phyloP scores from a whole-genome alignment of 2,113 vertebrate species.

The Cairina moschata region DNA sequence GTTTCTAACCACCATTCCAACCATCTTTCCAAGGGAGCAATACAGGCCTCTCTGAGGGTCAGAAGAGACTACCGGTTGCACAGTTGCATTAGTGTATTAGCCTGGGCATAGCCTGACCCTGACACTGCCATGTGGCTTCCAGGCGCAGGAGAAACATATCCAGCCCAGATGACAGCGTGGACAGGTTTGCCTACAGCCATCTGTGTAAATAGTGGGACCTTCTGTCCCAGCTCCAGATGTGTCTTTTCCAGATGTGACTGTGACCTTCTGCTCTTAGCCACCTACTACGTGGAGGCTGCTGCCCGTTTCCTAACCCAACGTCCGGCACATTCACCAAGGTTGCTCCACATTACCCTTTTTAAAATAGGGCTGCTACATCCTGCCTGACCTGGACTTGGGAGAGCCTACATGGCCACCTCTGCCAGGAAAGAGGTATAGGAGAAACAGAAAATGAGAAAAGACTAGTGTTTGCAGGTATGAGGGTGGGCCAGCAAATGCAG shows the following conservation, averaged over 20 bases:
- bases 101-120: neutral
- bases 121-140: neutral
- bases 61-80: neutral
- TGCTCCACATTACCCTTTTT: neutral
- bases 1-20: neutral
- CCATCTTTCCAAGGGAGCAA: neutral
- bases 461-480: neutral
- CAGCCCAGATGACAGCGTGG: conserved; percentile 3
- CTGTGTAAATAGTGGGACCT: conserved; percentile 9
- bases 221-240: neutral
- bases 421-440: accelerated
- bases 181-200: conserved; percentile 2
- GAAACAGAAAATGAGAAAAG: neutral
- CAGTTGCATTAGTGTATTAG: neutral
- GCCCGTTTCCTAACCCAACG: neutral
- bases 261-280: conserved; percentile 25
- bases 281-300: neutral
- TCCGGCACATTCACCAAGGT: neutral
- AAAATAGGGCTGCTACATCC: neutral
- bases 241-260: conserved; percentile 20
- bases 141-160: neutral
- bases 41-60: neutral
- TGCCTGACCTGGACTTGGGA: neutral
- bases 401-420: neutral
- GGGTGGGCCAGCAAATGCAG: neutral